Evolutionary conservation across 1,140 invertebrate genomes (phyloP).

Genomic region (Procambarus clarkii): DNA sequence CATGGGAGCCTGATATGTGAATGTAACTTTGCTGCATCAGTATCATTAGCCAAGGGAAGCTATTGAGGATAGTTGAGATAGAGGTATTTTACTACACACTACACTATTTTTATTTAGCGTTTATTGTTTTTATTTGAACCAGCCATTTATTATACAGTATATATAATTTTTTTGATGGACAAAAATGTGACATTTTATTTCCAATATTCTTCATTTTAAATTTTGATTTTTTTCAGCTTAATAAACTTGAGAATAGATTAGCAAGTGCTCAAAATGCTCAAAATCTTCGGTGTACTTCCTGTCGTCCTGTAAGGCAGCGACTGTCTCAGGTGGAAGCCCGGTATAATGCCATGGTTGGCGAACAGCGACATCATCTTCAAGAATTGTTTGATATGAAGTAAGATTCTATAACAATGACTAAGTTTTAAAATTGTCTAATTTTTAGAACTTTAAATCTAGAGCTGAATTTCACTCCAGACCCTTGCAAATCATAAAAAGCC

Average conservation of each 20-base stretch:
- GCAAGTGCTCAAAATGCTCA: slow-evolving; percentile 82
- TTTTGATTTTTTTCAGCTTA: slow-evolving; percentile 79
- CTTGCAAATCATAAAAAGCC: no score
- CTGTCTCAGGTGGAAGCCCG: slow-evolving; percentile 80
- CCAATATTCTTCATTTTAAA: background rate
- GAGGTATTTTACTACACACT: no score
- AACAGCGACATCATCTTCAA: slow-evolving; percentile 83
- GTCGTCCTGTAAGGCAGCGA: slow-evolving; percentile 80
- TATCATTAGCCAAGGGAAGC: no score
- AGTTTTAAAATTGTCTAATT: background rate
- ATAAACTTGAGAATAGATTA: slow-evolving; percentile 83
- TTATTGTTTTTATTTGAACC: no score
- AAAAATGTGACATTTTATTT: no score
- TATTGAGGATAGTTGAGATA: no score
- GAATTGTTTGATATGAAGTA: slow-evolving; percentile 89
- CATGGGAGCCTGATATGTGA: no score
- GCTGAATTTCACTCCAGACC: no score
- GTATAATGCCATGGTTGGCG: slow-evolving; percentile 79
- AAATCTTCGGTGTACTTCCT: slow-evolving; percentile 80
- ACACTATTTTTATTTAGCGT: no score
- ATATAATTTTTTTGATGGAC: no score
- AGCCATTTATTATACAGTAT: no score
- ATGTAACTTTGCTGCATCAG: no score
- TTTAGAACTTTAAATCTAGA: background rate
- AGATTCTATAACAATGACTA: slow-evolving; percentile 56